Base-by-base conservation (phyloP, 2,797 vertebrate genomes). In the Chaunax sp. region DNA sequence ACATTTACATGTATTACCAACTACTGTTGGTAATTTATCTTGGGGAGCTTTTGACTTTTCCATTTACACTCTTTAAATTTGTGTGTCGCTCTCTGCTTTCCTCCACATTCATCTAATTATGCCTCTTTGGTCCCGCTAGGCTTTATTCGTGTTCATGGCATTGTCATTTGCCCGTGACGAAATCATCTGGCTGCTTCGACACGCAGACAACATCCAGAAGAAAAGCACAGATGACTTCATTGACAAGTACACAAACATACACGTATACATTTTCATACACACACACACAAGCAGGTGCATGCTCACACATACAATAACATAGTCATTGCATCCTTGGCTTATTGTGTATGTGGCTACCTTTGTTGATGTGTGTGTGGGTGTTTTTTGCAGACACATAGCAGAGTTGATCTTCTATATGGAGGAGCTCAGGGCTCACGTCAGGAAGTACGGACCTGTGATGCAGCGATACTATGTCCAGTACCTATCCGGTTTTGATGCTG, bases 371-470 rank as follows among this genome's bases (percentile, higher is more conserved):
- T 64, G 13, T 65, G 15, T 65, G 18, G 57, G 5, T 68, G 43
- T 80, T 50, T 66, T 63, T 64, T 61, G 10, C 81, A 98, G 97
- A 87, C 97, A 99, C 90, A 96, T 98, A 88, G 97, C 98, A 2
- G 98, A 99, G 86, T 80, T 99, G 71, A 98, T 99, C 87, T 99
- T 99, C 93, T 99, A 99, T 91, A 99, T 99, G 97, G 98, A 99
- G 90, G 97, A 99, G 81, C 95, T 99, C 38, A 87, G 97, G 87
- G 97, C 97, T 56, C 98, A 98, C 0, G 96, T 99, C 60, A 88
- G 98, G 43, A 98, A 98, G 81, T 99, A 99, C 0, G 97, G 97
- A 0, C 97, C 97, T 0, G 98, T 99, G 81, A 99, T 99, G 97
- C 98, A 99, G 94, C 91, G 98, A 4, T 99, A 99, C 77, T 99